These are phyloP conservation scores for Psilopogon haemacephalus DNA, from an alignment of 2,113 vertebrate genomes.

Conservation along the genomic window DNA sequence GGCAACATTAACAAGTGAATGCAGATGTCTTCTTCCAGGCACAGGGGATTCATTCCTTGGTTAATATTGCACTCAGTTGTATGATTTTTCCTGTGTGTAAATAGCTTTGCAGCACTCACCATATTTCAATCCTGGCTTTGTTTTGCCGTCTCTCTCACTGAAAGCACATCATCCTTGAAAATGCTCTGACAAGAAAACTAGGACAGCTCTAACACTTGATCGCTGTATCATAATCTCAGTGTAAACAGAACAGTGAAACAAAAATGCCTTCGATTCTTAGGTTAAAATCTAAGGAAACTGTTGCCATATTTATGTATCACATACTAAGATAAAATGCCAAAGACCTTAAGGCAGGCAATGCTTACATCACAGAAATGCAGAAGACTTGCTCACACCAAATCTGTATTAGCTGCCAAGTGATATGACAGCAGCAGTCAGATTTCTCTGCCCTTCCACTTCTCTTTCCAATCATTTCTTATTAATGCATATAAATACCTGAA, in stretches of 20 bases:
- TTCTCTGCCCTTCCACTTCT: background rate
- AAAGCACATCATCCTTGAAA: constrained; percentile 20
- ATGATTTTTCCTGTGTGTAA: background rate
- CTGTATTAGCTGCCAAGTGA: background rate
- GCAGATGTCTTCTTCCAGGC: background rate
- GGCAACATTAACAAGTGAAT: background rate
- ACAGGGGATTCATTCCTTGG: background rate
- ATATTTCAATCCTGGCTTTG: background rate
- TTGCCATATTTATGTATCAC: background rate
- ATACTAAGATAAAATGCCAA: background rate
- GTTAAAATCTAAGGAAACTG: background rate
- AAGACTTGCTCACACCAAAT: background rate
- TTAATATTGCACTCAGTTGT: background rate
- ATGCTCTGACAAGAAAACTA: background rate
- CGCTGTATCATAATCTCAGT: background rate
- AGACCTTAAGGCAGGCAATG: background rate
- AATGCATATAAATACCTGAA: background rate
- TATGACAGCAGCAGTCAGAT: background rate
- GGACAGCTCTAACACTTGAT: background rate
- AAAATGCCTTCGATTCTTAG: background rate
- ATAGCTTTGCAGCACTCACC: background rate
- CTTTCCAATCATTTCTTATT: background rate
- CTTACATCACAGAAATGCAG: background rate
- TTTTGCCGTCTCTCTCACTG: background rate
- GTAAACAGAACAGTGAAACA: background rate